phyloP scores from a whole-genome alignment of 2,888 invertebrate species.

The Leptopilina syphax region DNA sequence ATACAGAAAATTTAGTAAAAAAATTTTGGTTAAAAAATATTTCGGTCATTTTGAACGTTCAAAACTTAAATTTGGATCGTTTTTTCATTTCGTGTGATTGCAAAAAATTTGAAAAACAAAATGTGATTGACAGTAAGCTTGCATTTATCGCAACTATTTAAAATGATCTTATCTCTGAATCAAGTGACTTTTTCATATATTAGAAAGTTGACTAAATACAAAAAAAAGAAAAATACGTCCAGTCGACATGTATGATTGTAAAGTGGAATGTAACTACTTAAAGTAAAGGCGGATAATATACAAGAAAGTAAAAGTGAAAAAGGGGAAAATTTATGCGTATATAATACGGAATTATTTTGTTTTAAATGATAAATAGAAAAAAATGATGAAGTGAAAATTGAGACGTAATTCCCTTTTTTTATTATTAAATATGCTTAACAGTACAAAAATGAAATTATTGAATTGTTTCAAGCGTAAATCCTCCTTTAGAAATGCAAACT shows the following conservation, averaged over 20 bases:
- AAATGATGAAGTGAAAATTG: background rate
- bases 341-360: too few species aligned
- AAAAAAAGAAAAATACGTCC: conserved; percentile 17
- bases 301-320: conserved; percentile 7
- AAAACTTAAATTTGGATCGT: too few species aligned
- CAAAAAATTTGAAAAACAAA: too few species aligned
- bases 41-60: too few species aligned
- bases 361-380: too few species aligned
- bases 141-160: too few species aligned
- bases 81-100: too few species aligned
- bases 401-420: background rate
- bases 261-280: background rate
- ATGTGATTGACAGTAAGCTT: too few species aligned
- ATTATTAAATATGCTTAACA: conserved; percentile 2
- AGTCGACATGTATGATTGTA: background rate
- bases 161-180: background rate
- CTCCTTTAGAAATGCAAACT: conserved; percentile 28
- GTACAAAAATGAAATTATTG: background rate
- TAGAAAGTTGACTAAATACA: conserved; percentile 19
- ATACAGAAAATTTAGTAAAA: too few species aligned
- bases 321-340: background rate
- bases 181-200: background rate
- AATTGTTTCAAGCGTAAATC: conserved; percentile 35
- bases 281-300: background rate
- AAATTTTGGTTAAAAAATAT: too few species aligned